Evolutionary conservation across 2,113 vertebrate species (phyloP).

Genomic region (Clarias gariepinus): DNA sequence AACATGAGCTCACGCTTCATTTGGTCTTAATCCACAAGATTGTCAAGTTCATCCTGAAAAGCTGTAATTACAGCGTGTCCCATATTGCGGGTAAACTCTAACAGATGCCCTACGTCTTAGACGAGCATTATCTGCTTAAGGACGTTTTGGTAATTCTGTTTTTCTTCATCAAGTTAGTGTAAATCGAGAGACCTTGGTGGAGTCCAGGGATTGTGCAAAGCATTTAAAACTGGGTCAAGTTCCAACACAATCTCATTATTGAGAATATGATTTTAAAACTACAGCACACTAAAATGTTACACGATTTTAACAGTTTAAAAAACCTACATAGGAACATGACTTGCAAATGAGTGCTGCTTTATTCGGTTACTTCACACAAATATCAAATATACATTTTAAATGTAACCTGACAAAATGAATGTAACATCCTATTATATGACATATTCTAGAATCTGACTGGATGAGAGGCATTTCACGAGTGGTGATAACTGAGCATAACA

Average conservation of each 20-base stretch:
- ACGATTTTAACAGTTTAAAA: too few relatives aligned
- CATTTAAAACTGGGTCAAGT: background rate
- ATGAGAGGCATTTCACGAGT: too few relatives aligned
- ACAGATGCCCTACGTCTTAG: conserved; percentile 81
- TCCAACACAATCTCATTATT: background rate
- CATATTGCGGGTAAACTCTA: conserved; percentile 70
- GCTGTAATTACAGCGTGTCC: conserved; percentile 69
- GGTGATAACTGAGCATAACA: too few relatives aligned
- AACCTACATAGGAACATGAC: too few relatives aligned
- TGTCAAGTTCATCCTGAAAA: conserved; percentile 67
- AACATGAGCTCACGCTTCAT: conserved; percentile 74
- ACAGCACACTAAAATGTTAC: too few relatives aligned
- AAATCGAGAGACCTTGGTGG: background rate
- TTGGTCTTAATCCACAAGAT: conserved; percentile 70
- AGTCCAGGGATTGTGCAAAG: background rate
- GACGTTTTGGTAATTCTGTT: conserved; percentile 70
- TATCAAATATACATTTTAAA: too few relatives aligned
- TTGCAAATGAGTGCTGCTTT: too few relatives aligned
- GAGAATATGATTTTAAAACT: too few relatives aligned
- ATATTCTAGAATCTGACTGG: too few relatives aligned
- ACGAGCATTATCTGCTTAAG: conserved; percentile 82
- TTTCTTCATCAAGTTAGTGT: conserved; percentile 58
- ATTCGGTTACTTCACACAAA: too few relatives aligned
- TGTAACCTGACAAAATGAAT: too few relatives aligned
- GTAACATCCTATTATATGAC: too few relatives aligned